A percentile compares a stretch with the other conserved stretches of the same genome.
These are phyloP conservation scores for Diadophis punctatus DNA, from an alignment of 2,113 vertebrate species.

Conservation along the genomic window DNA sequence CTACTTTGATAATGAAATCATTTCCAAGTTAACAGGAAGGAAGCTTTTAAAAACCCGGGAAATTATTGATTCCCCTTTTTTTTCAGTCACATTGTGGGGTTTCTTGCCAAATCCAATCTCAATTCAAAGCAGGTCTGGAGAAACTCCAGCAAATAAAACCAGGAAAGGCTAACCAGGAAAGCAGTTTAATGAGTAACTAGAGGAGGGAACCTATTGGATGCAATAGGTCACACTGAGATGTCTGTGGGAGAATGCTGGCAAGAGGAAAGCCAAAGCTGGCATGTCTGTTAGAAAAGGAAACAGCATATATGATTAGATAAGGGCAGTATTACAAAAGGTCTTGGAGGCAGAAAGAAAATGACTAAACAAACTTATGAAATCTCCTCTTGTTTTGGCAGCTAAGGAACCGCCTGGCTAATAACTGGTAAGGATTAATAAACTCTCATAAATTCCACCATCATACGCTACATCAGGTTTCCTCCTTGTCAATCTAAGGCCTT, in stretches of 20 bases:
- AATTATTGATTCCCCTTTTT: not conserved
- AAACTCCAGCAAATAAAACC: not conserved
- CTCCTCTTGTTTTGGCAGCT: not conserved
- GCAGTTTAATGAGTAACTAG: not conserved
- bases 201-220: not conserved
- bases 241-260: not conserved
- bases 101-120: not conserved
- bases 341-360: not conserved
- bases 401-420: not conserved
- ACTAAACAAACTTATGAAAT: conserved; percentile 1
- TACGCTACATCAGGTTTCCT: not conserved
- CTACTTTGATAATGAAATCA: not conserved
- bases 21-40: not conserved
- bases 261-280: not conserved
- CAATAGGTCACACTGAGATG: not conserved
- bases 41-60: not conserved
- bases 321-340: not conserved
- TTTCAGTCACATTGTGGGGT: not conserved
- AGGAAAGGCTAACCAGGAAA: not conserved
- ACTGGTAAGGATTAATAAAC: not conserved
- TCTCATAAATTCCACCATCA: not conserved
- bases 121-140: not conserved
- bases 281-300: not conserved
- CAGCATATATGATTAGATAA: not conserved
- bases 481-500: not conserved